phyloP scores from a whole-genome alignment of 1,140 invertebrate species.

The Procambarus clarkii region DNA sequence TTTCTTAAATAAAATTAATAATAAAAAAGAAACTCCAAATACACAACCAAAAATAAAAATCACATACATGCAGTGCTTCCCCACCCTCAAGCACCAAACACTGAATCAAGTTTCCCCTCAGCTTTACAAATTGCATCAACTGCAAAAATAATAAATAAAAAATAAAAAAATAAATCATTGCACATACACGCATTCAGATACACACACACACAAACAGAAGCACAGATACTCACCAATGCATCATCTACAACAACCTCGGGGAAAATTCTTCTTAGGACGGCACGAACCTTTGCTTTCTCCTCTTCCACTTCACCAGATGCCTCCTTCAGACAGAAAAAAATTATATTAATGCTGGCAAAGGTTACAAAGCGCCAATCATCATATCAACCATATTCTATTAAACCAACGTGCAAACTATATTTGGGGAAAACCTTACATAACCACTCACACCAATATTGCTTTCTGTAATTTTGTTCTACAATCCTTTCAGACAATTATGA shows the following conservation, averaged over 20 bases:
- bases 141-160: neutral
- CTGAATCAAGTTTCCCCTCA: neutral
- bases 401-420: no score
- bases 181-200: neutral
- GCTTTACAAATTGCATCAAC: neutral
- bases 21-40: neutral
- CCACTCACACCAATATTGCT: no score
- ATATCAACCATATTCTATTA: no score
- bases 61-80: neutral
- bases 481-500: no score
- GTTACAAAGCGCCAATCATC: no score
- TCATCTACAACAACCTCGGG: constrained; percentile 63
- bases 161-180: neutral
- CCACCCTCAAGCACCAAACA: neutral
- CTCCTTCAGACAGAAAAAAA: constrained; percentile 23
- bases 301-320: constrained; percentile 48
- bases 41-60: neutral
- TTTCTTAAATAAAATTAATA: neutral
- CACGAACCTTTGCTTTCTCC: constrained; percentile 63
- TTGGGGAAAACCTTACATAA: no score
- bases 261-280: constrained; percentile 68
- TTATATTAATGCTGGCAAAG: neutral
- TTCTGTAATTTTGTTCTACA: no score
- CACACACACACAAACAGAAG: neutral
- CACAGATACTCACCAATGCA: constrained; percentile 53